Evolutionary conservation across 2,888 invertebrate genomes (phyloP), one percentile per base, ranked within the genome.

Genomic region (Laspeyria flexula): DNA sequence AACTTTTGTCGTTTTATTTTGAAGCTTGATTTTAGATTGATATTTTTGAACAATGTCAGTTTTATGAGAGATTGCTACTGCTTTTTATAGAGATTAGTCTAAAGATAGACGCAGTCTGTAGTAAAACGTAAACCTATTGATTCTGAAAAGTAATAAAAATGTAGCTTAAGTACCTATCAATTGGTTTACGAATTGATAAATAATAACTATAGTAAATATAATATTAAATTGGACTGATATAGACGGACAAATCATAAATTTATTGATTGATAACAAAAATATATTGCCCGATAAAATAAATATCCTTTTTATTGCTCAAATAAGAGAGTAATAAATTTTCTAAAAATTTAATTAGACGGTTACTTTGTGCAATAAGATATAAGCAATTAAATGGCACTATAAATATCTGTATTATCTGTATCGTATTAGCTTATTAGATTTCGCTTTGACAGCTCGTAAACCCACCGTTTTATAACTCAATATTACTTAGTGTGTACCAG

Each of bases 371-470:
- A 47, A 46, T 38, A 49, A 37, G 40, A 53, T 54, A 52, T 46
- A 46, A 15, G 50, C 46, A 47, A 48, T 34, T 49, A 65, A 31
- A 7, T 12, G 37, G 27, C 37, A 42, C 43, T 37, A 60, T 63
- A 60, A 65, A 63, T 65, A 63, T 53, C 51, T 34, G 23, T 45
- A 37, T 43, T 68, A 63, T 68, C 60, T 50, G 11, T 50, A 53
- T 50, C 57, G 45, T 55, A 68, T 65, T 46, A 57, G 51, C 48
- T 54, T 60, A 52, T 63, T 60, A 53, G 52, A 53, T 60, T 65
- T 58, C 55, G 55, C 51, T 52, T 56, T 52, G 58, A 55, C 58
- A 52, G 57, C 42, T 69, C 50, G 39, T 68, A 63, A 69, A 69
- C 34, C 35, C 33, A 43, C 34, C 13, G 35, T 56, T 68, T 68